Evolutionary conservation across 2,797 vertebrate species (phyloP), one percentile per base, ranked within the genome.

Genomic region (Echeneis naucrates): DNA sequence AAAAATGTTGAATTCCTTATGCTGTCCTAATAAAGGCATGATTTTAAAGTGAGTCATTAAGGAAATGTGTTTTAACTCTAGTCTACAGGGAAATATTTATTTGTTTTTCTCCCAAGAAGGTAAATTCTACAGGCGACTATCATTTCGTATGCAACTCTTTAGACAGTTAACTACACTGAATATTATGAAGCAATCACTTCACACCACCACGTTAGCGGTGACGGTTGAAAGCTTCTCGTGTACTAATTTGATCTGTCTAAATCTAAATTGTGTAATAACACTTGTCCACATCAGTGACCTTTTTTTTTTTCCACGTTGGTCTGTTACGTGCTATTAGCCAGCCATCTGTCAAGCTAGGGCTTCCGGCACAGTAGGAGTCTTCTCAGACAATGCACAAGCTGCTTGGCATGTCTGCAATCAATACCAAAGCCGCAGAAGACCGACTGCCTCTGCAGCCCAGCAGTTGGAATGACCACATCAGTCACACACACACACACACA

Each of bases 341-440:
- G 74, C 93, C 93, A 94, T 93, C 92, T 94, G 93, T 91, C 87
- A 81, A 68, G 70, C 67, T 12, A 55, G 64, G 12, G 50, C 58
- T 51, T 66, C 80, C 38, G 65, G 77, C 87, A 77, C 87, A 88
- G 85, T 85, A 44, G 83, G 92, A 61, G 66, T 73, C 72, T 14
- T 71, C 38, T 72, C 79, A 89, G 80, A 88, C 84, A 87, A 89
- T 74, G 62, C 67, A 26, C 78, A 85, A 83, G 84, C 87, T 87
- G 90, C 84, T 77, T 58, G 72, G 76, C 77, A 38, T 27, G 55
- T 53, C 56, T 23, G 32, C 68, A 75, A 92, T 89, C 80, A 80
- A 90, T 89, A 82, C 59, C 3, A 38, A 24, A 71, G 35, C 52
- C 33, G 21, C 13, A 5, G 23, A 51, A 55, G 77, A 73, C 55